Base-by-base conservation (phyloP, 2,888 invertebrate species). In the Hypolimnas misippus region DNA sequence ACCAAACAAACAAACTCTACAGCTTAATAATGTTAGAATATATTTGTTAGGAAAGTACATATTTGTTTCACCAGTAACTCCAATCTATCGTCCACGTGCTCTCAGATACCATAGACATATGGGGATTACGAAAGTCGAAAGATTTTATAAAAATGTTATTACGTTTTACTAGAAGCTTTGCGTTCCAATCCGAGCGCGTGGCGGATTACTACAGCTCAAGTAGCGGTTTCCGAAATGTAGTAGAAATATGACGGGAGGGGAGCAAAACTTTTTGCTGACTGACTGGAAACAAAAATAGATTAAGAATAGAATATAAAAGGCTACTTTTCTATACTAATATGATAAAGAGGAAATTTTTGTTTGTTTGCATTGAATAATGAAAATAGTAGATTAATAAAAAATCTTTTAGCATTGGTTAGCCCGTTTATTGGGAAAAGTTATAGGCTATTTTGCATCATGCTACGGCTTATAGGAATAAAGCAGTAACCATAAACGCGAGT, bases 91-190 rank as follows among this genome's bases (percentile, higher is more conserved):
- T 53, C 63, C 60, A 60, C 53, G 57, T 57, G 63, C 51, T 63
- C 51, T 35, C 17, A 55, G 50, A 55, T 63, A 58, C n/a, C 58
- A 55, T 50, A 17, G 50, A 64, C 56, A 62, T 62, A 69, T 73
- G 70, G 57, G 69, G 69, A 72, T 70, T 70, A 72, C 71, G 56
- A 63, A 57, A 60, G 63, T 53, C 64, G 65, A 64, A 65, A 71
- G 64, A 70, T 69, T 72, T 70, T 67, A 65, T 66, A 67, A 65
- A 72, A 70, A 72, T 70, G 67, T 70, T 70, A 70, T 72, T 68
- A 70, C 69, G 62, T 68, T 68, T 66, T 65, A 72, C 65, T 66
- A 68, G 62, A 62, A 64, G 68, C 67, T 72, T 66, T 70, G 38
- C 68, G 66, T 61, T 68, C 67, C 66, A 68, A 70, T 69, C 69